phyloP scores from a whole-genome alignment of 2,113 vertebrate species.

The Brienomyrus brachyistius region DNA sequence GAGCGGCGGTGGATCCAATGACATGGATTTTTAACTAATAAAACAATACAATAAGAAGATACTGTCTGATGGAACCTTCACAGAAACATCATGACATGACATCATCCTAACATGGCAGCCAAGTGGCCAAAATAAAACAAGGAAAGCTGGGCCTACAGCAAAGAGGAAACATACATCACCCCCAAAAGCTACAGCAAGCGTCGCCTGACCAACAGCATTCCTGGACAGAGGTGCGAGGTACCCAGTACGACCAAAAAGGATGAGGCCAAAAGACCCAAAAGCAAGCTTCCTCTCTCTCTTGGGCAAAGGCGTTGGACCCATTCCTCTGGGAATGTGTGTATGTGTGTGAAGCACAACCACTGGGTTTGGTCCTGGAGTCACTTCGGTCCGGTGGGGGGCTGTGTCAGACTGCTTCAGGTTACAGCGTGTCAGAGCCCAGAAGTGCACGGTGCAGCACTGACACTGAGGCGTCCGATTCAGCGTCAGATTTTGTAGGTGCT shows the following conservation, averaged over 20 bases:
- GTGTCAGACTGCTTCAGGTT: neutral
- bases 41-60: neutral
- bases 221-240: neutral
- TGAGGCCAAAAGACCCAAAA: neutral
- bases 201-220: neutral
- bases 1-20: neutral
- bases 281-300: neutral
- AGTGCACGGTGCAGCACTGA: neutral
- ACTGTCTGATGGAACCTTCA: neutral
- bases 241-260: neutral
- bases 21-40: neutral
- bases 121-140: neutral
- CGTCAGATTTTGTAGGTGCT: neutral
- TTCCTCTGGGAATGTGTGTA: neutral
- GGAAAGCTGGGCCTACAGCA: neutral
- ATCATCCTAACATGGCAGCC: neutral
- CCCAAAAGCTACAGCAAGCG: neutral
- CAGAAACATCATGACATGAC: neutral
- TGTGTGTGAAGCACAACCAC: neutral
- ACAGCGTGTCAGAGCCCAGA: neutral
- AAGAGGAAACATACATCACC: neutral
- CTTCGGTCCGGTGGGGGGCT: neutral
- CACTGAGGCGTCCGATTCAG: neutral
- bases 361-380: neutral
- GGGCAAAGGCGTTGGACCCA: neutral